Evolutionary conservation across 2,888 invertebrate species (phyloP).

Genomic region (Ganaspis brasiliensis): DNA sequence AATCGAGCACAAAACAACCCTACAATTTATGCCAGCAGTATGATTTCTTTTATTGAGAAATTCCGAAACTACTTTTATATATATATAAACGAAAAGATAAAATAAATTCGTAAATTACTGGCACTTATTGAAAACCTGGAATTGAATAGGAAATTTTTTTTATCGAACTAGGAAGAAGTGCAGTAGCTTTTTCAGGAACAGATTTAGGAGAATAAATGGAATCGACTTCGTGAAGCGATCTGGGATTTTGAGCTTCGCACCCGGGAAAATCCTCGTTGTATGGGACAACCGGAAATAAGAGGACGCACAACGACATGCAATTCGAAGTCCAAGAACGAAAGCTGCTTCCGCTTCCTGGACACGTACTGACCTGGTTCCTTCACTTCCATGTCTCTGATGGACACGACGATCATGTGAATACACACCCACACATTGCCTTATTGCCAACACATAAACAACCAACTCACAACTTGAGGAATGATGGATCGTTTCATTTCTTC

Average conservation of each 20-base stretch:
- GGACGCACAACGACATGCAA: conserved; percentile 48
- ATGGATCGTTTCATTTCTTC: conserved; percentile 42
- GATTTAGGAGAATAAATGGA: conserved; percentile 42
- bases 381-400: conserved; percentile 15
- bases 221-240: conserved; percentile 30
- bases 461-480: conserved; percentile 25
- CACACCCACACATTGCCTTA: neutral
- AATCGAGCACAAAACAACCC: too few relatives aligned
- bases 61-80: too few relatives aligned
- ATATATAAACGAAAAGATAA: neutral
- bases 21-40: too few relatives aligned
- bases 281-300: conserved; percentile 58
- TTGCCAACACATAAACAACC: neutral
- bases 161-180: neutral
- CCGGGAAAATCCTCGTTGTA: conserved; percentile 46
- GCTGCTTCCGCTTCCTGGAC: conserved; percentile 53
- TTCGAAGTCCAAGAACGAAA: conserved; percentile 50
- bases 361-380: conserved; percentile 55
- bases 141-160: conserved; percentile 14
- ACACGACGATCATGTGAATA: conserved; percentile 18
- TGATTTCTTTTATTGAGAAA: too few relatives aligned
- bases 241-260: conserved; percentile 44
- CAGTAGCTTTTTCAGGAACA: conserved; percentile 28
- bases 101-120: neutral
- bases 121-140: neutral